Base-by-base conservation (phyloP, 2,888 invertebrate genomes). In the Lordiphosa andalusiaca region DNA sequence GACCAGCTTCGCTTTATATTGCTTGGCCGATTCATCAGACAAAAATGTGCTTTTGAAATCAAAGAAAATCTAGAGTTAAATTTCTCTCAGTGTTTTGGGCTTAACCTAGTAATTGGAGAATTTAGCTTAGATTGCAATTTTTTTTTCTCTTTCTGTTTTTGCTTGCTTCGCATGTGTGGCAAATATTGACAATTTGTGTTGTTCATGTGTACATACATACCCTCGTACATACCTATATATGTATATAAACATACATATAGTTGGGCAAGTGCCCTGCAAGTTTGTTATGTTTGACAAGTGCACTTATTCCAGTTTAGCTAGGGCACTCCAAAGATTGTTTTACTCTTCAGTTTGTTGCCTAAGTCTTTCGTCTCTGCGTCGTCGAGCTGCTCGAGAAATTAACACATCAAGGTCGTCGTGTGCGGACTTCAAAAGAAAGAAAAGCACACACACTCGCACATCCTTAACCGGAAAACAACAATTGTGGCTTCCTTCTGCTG, bases 321-420 rank as follows among this genome's bases (percentile, higher is more conserved):
- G 48, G 53, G 53, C 61, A 61, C 64, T 49, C 38, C 41, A 47
- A 51, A 38, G 47, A 35, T 52, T 46, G 46, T 23, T 40, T 53
- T 39, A 10, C 19, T 36, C n/a, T 42, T 46, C 53, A 69, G 73
- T 69, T 76, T 63, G 72, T 72, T 69, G 71, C 59, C 53, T 68
- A 71, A 76, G 73, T 77, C 74, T 67, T 77, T 61, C 44, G 64
- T 64, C 57, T 58, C 5, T 30, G 30, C 30, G 30, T 30, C 30
- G 30, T 7, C 30, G 21, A 55, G 52, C 40, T 51, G 69, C 54
- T 59, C 60, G 58, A 60, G 66, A 82, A 86, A 86, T 87, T 86
- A 85, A 84, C 87, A 87, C 86, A 75, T 84, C 86, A 86, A 86
- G 86, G 86, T 86, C 86, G 77, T 78, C 73, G 39, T 19, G 50